Conservation (phyloP, 1,140 invertebrate genomes). For the Cydia strobilella region DNA sequence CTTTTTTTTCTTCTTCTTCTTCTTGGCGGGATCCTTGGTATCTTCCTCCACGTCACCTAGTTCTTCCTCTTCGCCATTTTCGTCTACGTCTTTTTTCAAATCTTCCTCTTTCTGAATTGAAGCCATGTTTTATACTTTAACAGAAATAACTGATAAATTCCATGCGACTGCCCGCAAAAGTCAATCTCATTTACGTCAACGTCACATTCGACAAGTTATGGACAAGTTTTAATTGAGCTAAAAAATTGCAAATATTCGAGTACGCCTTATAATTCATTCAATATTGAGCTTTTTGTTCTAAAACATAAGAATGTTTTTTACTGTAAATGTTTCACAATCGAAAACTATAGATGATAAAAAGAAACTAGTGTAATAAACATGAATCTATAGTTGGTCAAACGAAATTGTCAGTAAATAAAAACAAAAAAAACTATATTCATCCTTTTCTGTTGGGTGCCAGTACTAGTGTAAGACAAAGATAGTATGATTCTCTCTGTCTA, state of each 20-base stretch:
- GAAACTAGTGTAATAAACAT: background rate
- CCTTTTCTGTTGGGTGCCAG: too few relatives aligned
- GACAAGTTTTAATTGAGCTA: background rate
- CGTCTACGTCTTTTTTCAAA: conserved; percentile 51
- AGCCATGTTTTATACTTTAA: conserved; percentile 56
- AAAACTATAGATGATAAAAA: background rate
- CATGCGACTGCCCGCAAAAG: conserved; percentile 40
- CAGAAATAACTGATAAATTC: conserved; percentile 30
- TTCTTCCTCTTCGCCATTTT: conserved; percentile 64
- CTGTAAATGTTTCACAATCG: background rate
- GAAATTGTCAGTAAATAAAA: too few relatives aligned
- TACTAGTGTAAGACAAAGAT: too few relatives aligned
- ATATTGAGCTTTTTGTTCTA: background rate
- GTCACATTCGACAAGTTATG: background rate
- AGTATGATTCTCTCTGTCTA: too few relatives aligned
- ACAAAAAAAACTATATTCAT: too few relatives aligned
- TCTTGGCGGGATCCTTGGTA: conserved; percentile 82
- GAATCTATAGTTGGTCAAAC: too few relatives aligned
- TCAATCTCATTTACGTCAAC: conserved; percentile 16
- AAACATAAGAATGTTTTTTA: background rate
- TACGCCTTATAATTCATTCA: background rate
- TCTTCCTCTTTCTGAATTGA: conserved; percentile 71
- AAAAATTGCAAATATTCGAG: background rate
- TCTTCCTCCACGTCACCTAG: conserved; percentile 80
- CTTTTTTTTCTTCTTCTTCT: conserved; percentile 88